phyloP scores from a whole-genome alignment of 2,888 invertebrate genomes.

The Synergus japonicus region DNA sequence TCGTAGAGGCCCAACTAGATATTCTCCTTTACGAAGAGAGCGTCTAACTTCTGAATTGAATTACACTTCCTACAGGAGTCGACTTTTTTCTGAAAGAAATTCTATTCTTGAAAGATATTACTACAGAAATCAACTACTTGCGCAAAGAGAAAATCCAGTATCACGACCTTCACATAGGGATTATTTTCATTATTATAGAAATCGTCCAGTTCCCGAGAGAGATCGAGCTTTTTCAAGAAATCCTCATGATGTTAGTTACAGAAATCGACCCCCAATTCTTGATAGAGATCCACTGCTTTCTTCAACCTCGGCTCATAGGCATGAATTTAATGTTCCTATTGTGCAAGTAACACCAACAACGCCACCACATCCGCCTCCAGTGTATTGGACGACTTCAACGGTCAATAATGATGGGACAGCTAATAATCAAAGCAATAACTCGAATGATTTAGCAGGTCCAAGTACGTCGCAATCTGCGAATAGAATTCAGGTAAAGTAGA shows the following conservation, averaged over 20 bases:
- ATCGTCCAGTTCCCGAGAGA: slow-evolving; percentile 5
- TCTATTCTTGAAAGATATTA: slow-evolving; percentile 16
- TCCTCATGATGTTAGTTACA: neutral
- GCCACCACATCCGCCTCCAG: slow-evolving; percentile 7
- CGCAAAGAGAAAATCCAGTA: neutral
- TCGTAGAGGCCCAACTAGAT: slow-evolving; percentile 46
- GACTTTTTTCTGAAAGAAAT: neutral
- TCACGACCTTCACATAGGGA: slow-evolving; percentile 5
- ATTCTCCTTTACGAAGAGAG: slow-evolving; percentile 49
- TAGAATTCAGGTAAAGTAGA: slow-evolving; percentile 19
- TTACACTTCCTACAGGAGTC: slow-evolving; percentile 37
- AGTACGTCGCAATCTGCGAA: slow-evolving; percentile 27
- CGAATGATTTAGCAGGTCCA: slow-evolving; percentile 24
- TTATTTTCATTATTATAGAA: slow-evolving; percentile 12
- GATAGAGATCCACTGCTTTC: slow-evolving; percentile 30
- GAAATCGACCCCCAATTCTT: slow-evolving; percentile 12
- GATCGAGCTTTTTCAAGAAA: neutral
- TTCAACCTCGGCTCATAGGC: slow-evolving; percentile 42
- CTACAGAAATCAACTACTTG: slow-evolving; percentile 8
- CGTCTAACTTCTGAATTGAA: slow-evolving; percentile 48
- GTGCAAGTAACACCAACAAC: slow-evolving; percentile 66
- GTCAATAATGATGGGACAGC: slow-evolving; percentile 3
- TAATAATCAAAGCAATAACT: slow-evolving; percentile 9
- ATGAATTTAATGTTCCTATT: slow-evolving; percentile 77
- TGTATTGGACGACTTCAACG: neutral